phyloP scores from a whole-genome alignment of 2,113 vertebrate genomes.

The Gymnobelideus leadbeateri region DNA sequence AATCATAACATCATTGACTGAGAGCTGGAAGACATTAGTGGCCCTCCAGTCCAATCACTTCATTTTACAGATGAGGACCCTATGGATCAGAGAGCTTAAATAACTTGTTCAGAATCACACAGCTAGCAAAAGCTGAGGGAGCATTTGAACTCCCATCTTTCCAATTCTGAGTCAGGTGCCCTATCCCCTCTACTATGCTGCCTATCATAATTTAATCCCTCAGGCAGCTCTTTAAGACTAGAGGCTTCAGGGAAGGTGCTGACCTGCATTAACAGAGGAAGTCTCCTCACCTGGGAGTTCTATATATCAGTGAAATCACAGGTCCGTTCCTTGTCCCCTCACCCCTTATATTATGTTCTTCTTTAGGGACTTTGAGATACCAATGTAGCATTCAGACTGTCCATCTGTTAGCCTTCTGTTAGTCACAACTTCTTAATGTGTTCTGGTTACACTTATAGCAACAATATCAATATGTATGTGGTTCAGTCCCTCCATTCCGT shows the following conservation, averaged over 20 bases:
- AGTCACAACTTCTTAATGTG: background rate
- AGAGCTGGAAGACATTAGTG: background rate
- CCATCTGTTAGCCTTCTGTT: slow-evolving; percentile 1
- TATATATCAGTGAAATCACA: background rate
- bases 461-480: background rate
- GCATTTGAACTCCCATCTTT: background rate
- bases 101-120: background rate
- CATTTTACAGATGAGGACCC: background rate
- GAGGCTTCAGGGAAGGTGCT: background rate
- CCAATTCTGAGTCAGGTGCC: background rate
- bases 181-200: background rate
- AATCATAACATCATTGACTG: too few relatives aligned
- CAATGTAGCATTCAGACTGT: background rate
- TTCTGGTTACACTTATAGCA: background rate
- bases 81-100: background rate
- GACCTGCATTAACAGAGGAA: background rate
- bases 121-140: background rate
- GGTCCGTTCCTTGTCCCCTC: background rate
- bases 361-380: background rate
- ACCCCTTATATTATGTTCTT: background rate
- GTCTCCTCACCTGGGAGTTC: background rate
- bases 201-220: background rate
- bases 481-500: background rate
- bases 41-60: background rate
- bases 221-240: background rate